Base-by-base conservation (phyloP, 2,113 vertebrate genomes). In the Nipponia nippon region DNA sequence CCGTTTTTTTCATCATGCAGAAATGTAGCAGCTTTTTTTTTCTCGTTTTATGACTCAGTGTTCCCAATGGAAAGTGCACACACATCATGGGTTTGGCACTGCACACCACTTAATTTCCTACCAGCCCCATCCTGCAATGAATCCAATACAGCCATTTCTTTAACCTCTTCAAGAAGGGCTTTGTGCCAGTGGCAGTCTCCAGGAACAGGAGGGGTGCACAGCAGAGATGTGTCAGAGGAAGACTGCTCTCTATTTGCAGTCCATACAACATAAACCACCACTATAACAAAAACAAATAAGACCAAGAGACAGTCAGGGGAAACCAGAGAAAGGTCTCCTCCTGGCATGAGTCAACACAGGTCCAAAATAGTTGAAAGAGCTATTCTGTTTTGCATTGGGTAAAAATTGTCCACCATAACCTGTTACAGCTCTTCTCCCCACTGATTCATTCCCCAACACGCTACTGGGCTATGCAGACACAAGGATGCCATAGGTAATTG, bases 61-160 rank as follows among this genome's bases (percentile, higher is more conserved):
- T 25, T 97, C 97, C 95, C 96, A 73, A 36, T 69, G 87, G 94
- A 92, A 90, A 94, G 49, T 91, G 95, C 71, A 59, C 50, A 91
- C 92, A 21, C 94, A 72, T 58, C 83, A 61, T 56, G 65, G 92
- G 61, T 86, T 85, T 97, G 97, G 97, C 94, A 66, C 52, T 6
- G 12, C 40, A 66, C 62, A 46, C 12, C 11, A 16, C 44, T 61
- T 25, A 47, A 55, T 71, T 92, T 85, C 94, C 97, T 92, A 93
- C 89, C 53, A 70, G 84, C 83, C 36, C 87, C 36, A 29, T 84
- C 71, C 89, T 3, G 6, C 6, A 5, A 22, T 27, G 78, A 88
- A 67, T 83, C 85, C 44, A n/a, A 53, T n/a, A 16, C 49, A 79
- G 85, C 44, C 92, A 76, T 87, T 93, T 69, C 72, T 14, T 93